Evolutionary conservation across 2,113 vertebrate genomes (phyloP), one percentile per base, ranked within the genome.

Genomic region (Manacus vitellinus): DNA sequence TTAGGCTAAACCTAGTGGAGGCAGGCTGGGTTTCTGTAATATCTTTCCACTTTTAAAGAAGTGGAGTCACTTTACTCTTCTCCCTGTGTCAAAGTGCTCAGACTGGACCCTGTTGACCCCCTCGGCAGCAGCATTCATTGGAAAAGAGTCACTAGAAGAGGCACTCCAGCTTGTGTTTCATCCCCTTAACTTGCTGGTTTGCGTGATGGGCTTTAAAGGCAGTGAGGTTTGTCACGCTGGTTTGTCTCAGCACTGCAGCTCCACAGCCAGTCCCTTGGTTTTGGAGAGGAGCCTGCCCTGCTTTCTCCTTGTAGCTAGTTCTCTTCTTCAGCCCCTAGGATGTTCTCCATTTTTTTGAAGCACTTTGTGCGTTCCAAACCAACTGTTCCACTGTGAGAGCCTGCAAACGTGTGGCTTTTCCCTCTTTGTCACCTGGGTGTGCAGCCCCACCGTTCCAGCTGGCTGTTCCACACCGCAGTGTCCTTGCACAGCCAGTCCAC

Each of bases 321-420:
- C 35, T 91, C 17, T 77, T 67, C 77, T 76, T 75, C 35, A 70
- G 46, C 43, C 55, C 11, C 8, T 61, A 74, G 63, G 37, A 39
- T 33, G 11, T 73, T 75, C 58, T 85, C 14, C 1, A 37, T 37
- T 19, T 17, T 31, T 67, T 51, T 49, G 13, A 61, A 70, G 24
- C 10, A 47, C 59, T 89, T 68, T 66, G 17, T 89, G 89, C 55
- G 67, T 94, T 90, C 75, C 85, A 83, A 49, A 35, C 72, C 51
- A 44, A 35, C 2, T 0, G n/a, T 76, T 95, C 75, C 39, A 11
- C 41, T 7, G 35, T 2, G 5, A 51, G 61, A 92, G 65, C 65
- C 73, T 76, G 52, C 37, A 55, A 22, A 79, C 0, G 0, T 43
- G 79, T 41, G 41, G 0, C 55, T 90, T 84, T 86, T 33, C 52